Base-by-base conservation (phyloP, 1,140 invertebrate genomes). In the Amphibalanus amphitrite region DNA sequence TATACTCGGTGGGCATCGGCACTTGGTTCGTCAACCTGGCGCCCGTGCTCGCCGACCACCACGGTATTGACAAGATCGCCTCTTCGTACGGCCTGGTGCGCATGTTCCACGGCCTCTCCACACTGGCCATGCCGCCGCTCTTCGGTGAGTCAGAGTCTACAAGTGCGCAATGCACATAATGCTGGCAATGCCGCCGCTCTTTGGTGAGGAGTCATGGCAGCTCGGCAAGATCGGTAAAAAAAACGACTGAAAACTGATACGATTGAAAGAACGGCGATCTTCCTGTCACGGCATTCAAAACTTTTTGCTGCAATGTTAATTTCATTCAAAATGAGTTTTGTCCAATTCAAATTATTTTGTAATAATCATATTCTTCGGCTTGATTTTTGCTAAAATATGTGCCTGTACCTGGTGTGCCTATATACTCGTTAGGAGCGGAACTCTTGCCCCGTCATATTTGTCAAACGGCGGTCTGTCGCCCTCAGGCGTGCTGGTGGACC, bases 11-110 rank as follows among this genome's bases (percentile, higher is more conserved):
- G 0, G 88, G 87, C 73, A 81, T 89, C 40, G 88, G 88, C 8
- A 86, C 86, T 76, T 90, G 88, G 88, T 89, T 89, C 76, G 83
- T 89, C 4, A 77, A 89, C 40, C 86, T 89, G 73, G 88, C 88
- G 0, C 87, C 89, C 26, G 79, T 90, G 28, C 81, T 90, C 28
- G 86, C 87, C 0, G 87, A 89, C 77, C 82, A 89, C 28, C 88
- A 88, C 75, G 88, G 88, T 6, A 87, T 84, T 0, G 87, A 88
- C 47, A 83, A 86, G 69, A 88, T 90, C 73, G 87, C 86, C 64
- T 88, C 87, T 17, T 88, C 86, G 28, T 89, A 89, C 76, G 88
- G 88, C 8, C 81, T 90, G 29, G 86, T 89, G 1, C 80, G 88
- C 26, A 87, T 89, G 84, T 88, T 89, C 77, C 88, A 89, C 79